Percentiles rank a stretch among this genome's conserved stretches.
phyloP scores from a whole-genome alignment of 2,797 vertebrate species.

The Gallinago stenura region DNA sequence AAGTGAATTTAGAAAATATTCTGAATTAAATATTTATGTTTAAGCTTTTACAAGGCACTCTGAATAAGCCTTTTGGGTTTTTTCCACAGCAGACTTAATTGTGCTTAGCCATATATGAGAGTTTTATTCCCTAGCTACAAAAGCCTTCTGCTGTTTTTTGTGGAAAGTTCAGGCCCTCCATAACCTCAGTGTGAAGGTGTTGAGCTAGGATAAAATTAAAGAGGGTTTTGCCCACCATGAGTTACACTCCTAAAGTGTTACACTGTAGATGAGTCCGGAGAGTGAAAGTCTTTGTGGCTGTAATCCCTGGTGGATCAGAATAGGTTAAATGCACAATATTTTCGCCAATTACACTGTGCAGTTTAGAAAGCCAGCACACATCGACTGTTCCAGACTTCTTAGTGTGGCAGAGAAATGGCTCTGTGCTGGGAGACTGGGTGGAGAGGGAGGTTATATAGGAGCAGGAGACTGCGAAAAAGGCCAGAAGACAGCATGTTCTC shows the following conservation, averaged over 20 bases:
- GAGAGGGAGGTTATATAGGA: not conserved
- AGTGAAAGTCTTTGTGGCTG: not conserved
- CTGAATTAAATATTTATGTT: constrained; percentile 75
- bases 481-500: not conserved
- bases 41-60: constrained; percentile 66
- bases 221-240: not conserved
- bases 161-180: not conserved
- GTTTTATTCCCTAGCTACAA: not conserved
- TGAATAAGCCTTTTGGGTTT: constrained; percentile 57
- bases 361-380: not conserved
- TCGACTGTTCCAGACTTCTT: not conserved
- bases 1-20: constrained; percentile 67
- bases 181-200: not conserved
- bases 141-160: not conserved
- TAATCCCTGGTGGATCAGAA: not conserved
- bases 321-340: not conserved
- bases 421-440: not conserved
- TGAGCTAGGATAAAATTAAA: not conserved
- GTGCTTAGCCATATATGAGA: constrained; percentile 26
- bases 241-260: not conserved
- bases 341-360: not conserved
- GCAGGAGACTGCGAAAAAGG: not conserved
- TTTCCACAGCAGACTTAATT: constrained; percentile 58
- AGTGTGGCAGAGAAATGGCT: not conserved
- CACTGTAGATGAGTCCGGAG: not conserved